phyloP scores from a whole-genome alignment of 2,113 vertebrate genomes.

The Cololabis saira region DNA sequence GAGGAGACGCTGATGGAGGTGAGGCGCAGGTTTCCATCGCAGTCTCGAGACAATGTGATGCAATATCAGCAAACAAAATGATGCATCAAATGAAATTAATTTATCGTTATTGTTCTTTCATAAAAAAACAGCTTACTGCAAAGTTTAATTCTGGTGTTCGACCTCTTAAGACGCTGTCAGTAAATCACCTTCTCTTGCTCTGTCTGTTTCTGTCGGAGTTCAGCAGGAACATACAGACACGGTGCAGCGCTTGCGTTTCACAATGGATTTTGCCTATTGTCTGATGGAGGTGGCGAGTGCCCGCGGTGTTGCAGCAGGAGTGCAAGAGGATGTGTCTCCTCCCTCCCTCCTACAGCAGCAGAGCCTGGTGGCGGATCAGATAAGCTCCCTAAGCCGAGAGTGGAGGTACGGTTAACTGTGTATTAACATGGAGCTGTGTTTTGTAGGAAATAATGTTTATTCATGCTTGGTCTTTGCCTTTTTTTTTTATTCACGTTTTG shows the following conservation, averaged over 20 bases:
- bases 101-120: background rate
- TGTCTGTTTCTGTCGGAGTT: conserved; percentile 17
- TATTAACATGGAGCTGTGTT: no score
- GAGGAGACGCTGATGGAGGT: conserved; percentile 99
- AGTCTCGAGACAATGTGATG: background rate
- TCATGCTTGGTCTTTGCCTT: no score
- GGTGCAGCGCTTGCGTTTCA: conserved; percentile 90
- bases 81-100: no score
- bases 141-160: background rate
- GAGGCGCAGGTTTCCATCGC: conserved; percentile 36
- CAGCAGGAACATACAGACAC: conserved; percentile 97
- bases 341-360: conserved; percentile 86
- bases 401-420: conserved; percentile 80
- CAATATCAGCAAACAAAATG: no score
- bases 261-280: conserved; percentile 87
- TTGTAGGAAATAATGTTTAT: no score
- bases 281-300: conserved; percentile 90
- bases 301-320: conserved; percentile 70
- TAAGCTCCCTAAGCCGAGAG: conserved; percentile 93
- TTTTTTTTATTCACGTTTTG: no score
- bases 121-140: background rate
- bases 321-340: conserved; percentile 52
- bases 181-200: background rate
- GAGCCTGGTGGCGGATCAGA: conserved; percentile 94
- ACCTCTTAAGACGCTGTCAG: background rate